A percentile compares a stretch with the other conserved stretches of the same genome.
These are phyloP conservation scores for Drosophila recens DNA, from an alignment of 2,888 invertebrate species.

Conservation along the genomic window DNA sequence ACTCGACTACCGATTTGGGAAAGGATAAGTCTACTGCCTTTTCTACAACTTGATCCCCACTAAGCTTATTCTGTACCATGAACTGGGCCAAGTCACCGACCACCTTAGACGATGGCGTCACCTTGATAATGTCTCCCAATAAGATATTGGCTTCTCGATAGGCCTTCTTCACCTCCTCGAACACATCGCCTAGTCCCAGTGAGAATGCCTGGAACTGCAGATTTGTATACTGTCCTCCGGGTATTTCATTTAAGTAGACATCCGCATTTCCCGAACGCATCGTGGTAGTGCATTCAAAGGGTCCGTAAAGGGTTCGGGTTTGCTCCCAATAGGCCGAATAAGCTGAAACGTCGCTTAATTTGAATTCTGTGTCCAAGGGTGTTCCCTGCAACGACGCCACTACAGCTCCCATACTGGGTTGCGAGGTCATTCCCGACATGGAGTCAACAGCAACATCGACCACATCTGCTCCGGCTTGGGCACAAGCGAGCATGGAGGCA, in stretches of 20 bases:
- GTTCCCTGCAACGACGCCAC: constrained; percentile 93
- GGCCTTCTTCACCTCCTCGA: constrained; percentile 98
- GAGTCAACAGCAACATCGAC: constrained; percentile 99
- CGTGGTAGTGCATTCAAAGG: constrained; percentile 98
- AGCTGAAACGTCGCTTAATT: constrained; percentile 93
- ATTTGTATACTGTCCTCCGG: constrained; percentile 99
- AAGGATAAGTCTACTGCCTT: constrained; percentile 98
- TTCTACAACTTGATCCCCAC: constrained; percentile 92
- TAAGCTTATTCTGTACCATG: constrained; percentile 99
- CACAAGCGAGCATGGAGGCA: constrained; percentile 96
- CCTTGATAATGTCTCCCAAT: constrained; percentile 98
- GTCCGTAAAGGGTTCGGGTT: constrained; percentile 97
- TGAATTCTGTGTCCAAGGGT: constrained; percentile 87
- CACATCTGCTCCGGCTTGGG: constrained; percentile 96
- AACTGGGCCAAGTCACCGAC: constrained; percentile 99
- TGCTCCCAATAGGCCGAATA: constrained; percentile 99
- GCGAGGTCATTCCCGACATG: constrained; percentile 99
- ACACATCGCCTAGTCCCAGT: constrained; percentile 97
- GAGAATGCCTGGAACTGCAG: constrained; percentile 99
- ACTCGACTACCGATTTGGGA: constrained; percentile 99
- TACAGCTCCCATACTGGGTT: constrained; percentile 99
- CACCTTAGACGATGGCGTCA: constrained; percentile 99
- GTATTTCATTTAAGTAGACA: constrained; percentile 99
- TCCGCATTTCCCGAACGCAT: constrained; percentile 99
- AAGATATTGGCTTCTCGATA: constrained; percentile 96